Base-by-base conservation (phyloP, 1,140 invertebrate genomes). In the Coptotermes formosanus region DNA sequence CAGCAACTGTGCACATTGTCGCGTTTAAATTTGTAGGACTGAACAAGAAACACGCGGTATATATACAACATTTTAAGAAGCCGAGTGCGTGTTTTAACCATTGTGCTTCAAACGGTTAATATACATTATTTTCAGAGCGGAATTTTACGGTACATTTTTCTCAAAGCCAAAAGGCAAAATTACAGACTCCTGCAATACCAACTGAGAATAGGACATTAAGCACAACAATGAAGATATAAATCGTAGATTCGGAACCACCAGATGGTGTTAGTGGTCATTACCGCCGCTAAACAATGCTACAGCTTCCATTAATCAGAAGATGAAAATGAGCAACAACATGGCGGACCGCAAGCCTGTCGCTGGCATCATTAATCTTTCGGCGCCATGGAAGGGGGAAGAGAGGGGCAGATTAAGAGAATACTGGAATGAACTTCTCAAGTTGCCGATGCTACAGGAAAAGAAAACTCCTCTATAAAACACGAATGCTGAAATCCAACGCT, bases 291-390 rank as follows among this genome's bases (percentile, higher is more conserved):
- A 75, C 64, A 75, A 75, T 75, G 64, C 64, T 75, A 75, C 25
- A 75, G 64, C 64, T 75, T 75, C 64, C 64, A 75, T 75, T 75
- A 75, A 75, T 75, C 64, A 75, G 64, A 25, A 75, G 64, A 75
- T 75, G 64, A 75, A 75, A 75, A 75, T 75, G 64, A 75, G 14
- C 25, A 75, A 30, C 64, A 75, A 75, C 64, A 30, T 75, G 64
- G 64, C 25, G 64, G 64, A 75, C 64, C 64, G n/a, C 64, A 30
- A 16, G n/a, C 25, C 64, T 75, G 64, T 30, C 64, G n/a, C n/a
- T 14, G 64, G 64, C 64, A 30, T 75, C 64, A 75, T 75, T 75
- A 75, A 75, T 75, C 64, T 75, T 6, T 25, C 1, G n/a, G n/a
- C 11, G n/a, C 8, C 25, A 14, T 9, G n/a, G 64, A 16, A n/a